Base-by-base conservation (phyloP, 2,797 vertebrate species). In the Emydoidea blandingii region DNA sequence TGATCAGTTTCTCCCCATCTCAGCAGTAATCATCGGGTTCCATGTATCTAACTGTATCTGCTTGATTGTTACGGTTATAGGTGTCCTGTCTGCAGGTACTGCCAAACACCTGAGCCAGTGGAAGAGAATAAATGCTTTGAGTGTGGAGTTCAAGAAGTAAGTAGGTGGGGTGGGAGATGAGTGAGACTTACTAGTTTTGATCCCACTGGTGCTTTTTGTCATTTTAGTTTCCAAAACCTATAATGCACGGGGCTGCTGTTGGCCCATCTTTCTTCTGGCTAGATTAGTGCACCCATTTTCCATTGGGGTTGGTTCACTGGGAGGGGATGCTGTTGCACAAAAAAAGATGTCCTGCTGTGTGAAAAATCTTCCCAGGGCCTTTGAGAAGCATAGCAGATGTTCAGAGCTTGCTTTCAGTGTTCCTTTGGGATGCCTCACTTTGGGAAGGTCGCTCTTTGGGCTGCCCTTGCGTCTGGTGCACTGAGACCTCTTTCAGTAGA, bases 81-180 rank as follows among this genome's bases (percentile, higher is more conserved):
- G 98, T 99, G 99, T 97, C 99, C 99, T 1, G 99, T 99, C 91
- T 99, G 99, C 97, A 98, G 99, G 52, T 99, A 99, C 97, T 99
- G 99, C 98, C 99, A 99, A 97, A 99, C 99, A 0, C 99, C 99
- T 7, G 99, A 99, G 94, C 99, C 99, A 0, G 99, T 99, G 19
- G 99, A 99, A 95, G 99, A 99, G 98, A 99, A 99, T 98, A 99
- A 99, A 95, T 99, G 99, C 96, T 99, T 99, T 91, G 99, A 99
- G 97, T 99, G 99, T 86, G 99, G 99, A 11, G 99, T 99, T 81
- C 99, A 99, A 98, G 99, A 99, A 98, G 99, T 99, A 99, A 98
- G 98, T 98, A 96, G 94, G 80, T 91, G 89, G 94, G 14, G 87
- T 94, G 93, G 72, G 95, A 91, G 90, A 80, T 83, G 95, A 76